Conservation (phyloP, 2,797 vertebrate genomes). For the Fundulus diaphanus region DNA sequence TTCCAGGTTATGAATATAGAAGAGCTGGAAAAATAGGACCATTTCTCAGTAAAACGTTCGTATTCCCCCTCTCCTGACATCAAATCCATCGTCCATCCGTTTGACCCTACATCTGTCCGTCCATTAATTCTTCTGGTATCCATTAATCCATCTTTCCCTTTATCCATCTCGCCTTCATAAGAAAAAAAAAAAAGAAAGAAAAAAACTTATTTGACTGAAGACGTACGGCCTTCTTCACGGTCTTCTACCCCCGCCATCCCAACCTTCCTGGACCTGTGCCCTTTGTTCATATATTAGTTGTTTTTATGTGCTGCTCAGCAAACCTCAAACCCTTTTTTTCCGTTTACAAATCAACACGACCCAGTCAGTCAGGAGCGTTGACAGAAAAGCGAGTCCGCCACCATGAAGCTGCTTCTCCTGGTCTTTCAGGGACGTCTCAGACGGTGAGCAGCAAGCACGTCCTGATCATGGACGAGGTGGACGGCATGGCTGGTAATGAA, state of each 20-base stretch:
- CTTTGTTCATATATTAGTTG: too few relatives aligned
- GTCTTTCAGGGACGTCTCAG: conserved; percentile 81
- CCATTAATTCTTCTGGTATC: too few relatives aligned
- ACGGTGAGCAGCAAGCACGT: conserved; percentile 88
- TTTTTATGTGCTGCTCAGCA: not conserved
- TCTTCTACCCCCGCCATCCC: too few relatives aligned
- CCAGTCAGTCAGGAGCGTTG: too few relatives aligned
- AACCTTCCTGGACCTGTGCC: not conserved
- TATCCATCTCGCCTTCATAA: not conserved
- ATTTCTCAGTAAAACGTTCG: not conserved
- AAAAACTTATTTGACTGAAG: not conserved
- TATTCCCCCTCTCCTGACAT: not conserved
- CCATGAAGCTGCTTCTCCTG: not conserved
- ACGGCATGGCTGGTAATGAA: conserved; percentile 98
- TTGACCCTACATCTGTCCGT: too few relatives aligned
- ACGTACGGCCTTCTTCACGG: not conserved
- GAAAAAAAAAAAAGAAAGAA: too few relatives aligned
- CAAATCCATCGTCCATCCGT: too few relatives aligned
- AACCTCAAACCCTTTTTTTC: not conserved
- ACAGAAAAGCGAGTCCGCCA: not conserved
- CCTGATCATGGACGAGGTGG: conserved; percentile 99
- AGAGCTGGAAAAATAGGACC: not conserved
- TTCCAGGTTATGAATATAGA: not conserved
- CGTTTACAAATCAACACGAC: not conserved
- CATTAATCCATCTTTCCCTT: too few relatives aligned